phyloP scores from a whole-genome alignment of 2,113 vertebrate genomes.

The Pangasianodon hypophthalmus region DNA sequence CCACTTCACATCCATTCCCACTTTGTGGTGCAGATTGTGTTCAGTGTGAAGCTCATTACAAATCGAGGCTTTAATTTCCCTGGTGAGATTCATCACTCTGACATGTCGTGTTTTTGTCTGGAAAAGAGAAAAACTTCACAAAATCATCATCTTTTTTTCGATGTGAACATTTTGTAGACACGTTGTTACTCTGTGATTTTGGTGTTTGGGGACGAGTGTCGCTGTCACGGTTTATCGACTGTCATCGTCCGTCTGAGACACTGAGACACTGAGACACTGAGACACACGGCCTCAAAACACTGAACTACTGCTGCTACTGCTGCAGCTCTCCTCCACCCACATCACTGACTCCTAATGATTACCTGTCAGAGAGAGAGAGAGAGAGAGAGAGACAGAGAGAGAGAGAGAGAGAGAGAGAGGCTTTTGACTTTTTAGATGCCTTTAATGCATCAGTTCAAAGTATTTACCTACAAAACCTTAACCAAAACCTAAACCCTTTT shows the following conservation, averaged over 20 bases:
- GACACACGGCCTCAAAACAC: constrained; percentile 31
- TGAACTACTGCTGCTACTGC: constrained; percentile 1
- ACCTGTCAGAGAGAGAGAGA: constrained; percentile 38
- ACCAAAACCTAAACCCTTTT: too few relatives aligned
- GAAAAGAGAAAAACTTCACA: neutral
- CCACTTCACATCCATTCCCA: neutral
- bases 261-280: constrained; percentile 42
- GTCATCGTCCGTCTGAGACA: constrained; percentile 50
- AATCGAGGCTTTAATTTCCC: neutral
- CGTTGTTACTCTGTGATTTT: constrained; percentile 32
- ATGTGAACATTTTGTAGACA: neutral
- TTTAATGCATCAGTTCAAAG: too few relatives aligned
- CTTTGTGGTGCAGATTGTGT: neutral
- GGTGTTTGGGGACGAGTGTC: constrained; percentile 22
- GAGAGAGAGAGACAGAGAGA: neutral
- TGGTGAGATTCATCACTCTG: neutral
- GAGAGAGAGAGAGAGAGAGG: neutral
- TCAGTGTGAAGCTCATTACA: neutral
- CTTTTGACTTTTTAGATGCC: too few relatives aligned
- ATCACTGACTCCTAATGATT: constrained; percentile 59
- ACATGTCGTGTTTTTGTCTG: neutral
- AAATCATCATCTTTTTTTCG: neutral
- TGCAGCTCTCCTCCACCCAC: constrained; percentile 47
- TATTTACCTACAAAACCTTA: too few relatives aligned
- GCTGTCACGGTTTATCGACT: constrained; percentile 49